Base-by-base conservation (phyloP, 2,113 vertebrate species). In the Sitta europaea region DNA sequence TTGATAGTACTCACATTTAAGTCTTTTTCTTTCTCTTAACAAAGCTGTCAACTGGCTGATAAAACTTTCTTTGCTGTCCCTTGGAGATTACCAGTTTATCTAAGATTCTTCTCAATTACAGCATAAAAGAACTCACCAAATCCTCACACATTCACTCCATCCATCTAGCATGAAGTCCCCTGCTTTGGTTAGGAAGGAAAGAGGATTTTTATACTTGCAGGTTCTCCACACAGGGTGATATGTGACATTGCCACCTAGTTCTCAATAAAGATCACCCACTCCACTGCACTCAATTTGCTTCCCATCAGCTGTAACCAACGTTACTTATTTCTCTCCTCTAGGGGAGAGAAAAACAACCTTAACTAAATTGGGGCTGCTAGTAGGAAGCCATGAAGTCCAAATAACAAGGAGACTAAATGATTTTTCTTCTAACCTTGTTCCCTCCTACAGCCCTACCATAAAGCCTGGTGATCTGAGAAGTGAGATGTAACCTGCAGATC, bases 241-340 rank as follows among this genome's bases (percentile, higher is more conserved):
- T 86, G 95, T 86, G 91, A 88, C 92, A 86, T 85, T 92, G 75
- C 78, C 82, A 82, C 85, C 94, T 25, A 86, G 63, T 55, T 84
- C 65, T 88, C 94, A 90, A 63, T 88, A 86, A 92, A 83, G 42
- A 95, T 93, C 85, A 90, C 38, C 72, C 72, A 90, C 71, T 83
- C 51, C 75, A 78, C 88, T 88, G 78, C 88, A 71, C 96, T 94
- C 90, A 71, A 77, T 94, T 93, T 95, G 92, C 83, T 88, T 88
- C 65, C 51, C 79, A 93, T 80, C 92, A 95, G 79, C 85, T 67
- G 78, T 77, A 93, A 93, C 55, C 92, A 94, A 83, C 9, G 0
- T 90, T 85, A 72, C 59, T 91, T 77, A 94, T 70, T 96, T 93
- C 51, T 67, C 63, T 80, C 68, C 72, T 81, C 85, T 50, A 61